phyloP scores from a whole-genome alignment of 2,113 vertebrate genomes.

The Xyliphius kryptos region DNA sequence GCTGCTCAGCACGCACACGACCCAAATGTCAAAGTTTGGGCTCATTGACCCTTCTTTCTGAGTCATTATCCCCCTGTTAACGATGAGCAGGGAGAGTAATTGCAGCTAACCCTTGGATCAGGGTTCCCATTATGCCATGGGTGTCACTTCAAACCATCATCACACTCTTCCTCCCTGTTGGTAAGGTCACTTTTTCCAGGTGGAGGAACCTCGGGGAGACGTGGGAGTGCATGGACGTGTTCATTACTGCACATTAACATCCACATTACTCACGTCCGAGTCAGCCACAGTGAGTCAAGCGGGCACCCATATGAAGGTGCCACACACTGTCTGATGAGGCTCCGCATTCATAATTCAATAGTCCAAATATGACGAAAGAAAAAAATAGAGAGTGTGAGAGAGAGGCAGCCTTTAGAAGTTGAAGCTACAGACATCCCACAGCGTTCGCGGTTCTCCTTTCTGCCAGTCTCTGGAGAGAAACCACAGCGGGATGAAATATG shows the following conservation, averaged over 20 bases:
- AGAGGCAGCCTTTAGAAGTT: constrained; percentile 17
- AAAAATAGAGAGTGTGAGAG: neutral
- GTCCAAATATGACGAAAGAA: constrained; percentile 32
- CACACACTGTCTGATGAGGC: constrained; percentile 11
- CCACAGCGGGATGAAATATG: constrained; percentile 43
- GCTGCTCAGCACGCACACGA: too few relatives aligned
- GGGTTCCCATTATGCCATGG: constrained; percentile 34
- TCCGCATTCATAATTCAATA: constrained; percentile 28
- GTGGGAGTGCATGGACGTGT: constrained; percentile 18
- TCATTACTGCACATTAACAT: constrained; percentile 64
- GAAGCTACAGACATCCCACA: constrained; percentile 13
- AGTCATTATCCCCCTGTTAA: too few relatives aligned
- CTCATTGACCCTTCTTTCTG: too few relatives aligned
- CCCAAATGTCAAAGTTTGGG: too few relatives aligned
- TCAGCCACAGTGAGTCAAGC: constrained; percentile 52
- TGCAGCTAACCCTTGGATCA: constrained; percentile 8
- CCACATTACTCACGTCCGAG: constrained; percentile 57
- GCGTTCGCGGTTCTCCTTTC: constrained; percentile 31
- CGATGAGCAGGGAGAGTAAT: too few relatives aligned
- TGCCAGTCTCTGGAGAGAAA: constrained; percentile 40
- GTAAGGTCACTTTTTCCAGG: constrained; percentile 15
- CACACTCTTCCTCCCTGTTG: neutral
- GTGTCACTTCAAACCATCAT: constrained; percentile 14
- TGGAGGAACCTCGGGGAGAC: constrained; percentile 13
- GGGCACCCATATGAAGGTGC: neutral